Evolutionary conservation across 2,888 invertebrate genomes (phyloP), one percentile per base, ranked within the genome.

Genomic region (Minunthozetes semirufus): DNA sequence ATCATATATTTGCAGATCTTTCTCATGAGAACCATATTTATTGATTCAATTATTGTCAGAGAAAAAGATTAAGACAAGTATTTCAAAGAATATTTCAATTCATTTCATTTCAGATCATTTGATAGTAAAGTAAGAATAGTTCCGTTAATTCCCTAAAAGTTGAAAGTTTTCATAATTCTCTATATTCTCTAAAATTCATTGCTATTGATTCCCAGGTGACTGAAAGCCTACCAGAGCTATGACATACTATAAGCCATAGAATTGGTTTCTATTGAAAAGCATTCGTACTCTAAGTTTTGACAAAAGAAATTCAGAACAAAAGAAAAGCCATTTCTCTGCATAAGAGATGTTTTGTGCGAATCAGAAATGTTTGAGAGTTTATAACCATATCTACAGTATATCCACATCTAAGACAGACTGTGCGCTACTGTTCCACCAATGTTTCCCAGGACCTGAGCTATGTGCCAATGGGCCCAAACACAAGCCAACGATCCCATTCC

Each of bases 141-240:
- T 17, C 66, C 46, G 42, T 48, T 70, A 70, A 70, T 70, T 46
- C 46, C 48, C 42, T 22, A 25, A 70, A 11, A 8, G 11, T 46
- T 70, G 5, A 6, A 13, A 66, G 38, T 66, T 33, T 66, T 66
- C 33, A 42, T 66, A 38, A 66, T 33, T 66, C n/a, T n/a, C n/a
- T n/a, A n/a, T n/a, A n/a, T n/a, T n/a, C n/a, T n/a, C 38, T 48
- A 19, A 42, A 48, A 42, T 70, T 70, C 70, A 70, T 70, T 70
- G 46, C 15, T 27, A 70, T 27, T 70, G 70, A 70, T 70, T 70
- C 70, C 70, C 70, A 70, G 70, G 70, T 70, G 70, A 70, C 46
- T 27, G 9, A 42, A 53, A 22, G 25, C n/a, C 53, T 53, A 19
- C 53, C 53, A 53, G 53, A 8, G 63, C 66, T 66, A 5, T 42